Conservation (phyloP, 2,113 vertebrate genomes). For the Takifugu flavidus region DNA sequence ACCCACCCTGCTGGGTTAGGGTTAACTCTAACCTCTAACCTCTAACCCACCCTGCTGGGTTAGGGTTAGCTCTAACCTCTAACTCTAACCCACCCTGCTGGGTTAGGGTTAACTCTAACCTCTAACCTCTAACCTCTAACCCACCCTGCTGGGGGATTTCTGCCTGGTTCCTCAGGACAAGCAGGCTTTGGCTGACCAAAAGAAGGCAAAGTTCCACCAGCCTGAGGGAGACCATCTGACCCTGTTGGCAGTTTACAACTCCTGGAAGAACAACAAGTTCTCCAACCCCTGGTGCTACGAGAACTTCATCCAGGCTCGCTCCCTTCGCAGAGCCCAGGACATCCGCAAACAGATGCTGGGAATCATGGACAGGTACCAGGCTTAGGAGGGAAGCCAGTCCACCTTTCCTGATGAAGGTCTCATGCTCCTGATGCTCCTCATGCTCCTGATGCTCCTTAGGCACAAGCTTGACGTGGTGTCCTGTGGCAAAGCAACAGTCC, state of each 20-base stretch:
- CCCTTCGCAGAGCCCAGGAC: constrained; percentile 90
- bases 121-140: too few species aligned
- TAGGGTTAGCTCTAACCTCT: too few species aligned
- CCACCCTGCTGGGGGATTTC: too few species aligned
- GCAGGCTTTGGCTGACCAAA: constrained; percentile 96
- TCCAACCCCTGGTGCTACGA: constrained; percentile 99
- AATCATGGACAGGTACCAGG: constrained; percentile 98
- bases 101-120: too few species aligned
- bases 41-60: too few species aligned
- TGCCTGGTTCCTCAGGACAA: constrained; percentile 80
- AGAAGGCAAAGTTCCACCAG: constrained; percentile 99
- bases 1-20: too few species aligned
- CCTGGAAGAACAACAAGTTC: constrained; percentile 99
- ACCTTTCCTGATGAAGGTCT: background rate
- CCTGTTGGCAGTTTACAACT: constrained; percentile 97
- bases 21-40: too few species aligned
- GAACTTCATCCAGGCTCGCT: constrained; percentile 97
- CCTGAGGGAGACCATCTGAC: constrained; percentile 97
- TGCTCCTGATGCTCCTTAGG: constrained; percentile 59
- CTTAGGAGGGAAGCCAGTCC: constrained; percentile 77
- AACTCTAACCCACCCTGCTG: too few species aligned
- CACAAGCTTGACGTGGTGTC: constrained; percentile 98
- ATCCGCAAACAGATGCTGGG: constrained; percentile 99
- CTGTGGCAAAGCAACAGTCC: constrained; percentile 93
- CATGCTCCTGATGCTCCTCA: background rate